These are phyloP conservation scores for Caenorhabditis afra DNA, from an alignment of 2,888 invertebrate genomes.

Conservation along the genomic window DNA sequence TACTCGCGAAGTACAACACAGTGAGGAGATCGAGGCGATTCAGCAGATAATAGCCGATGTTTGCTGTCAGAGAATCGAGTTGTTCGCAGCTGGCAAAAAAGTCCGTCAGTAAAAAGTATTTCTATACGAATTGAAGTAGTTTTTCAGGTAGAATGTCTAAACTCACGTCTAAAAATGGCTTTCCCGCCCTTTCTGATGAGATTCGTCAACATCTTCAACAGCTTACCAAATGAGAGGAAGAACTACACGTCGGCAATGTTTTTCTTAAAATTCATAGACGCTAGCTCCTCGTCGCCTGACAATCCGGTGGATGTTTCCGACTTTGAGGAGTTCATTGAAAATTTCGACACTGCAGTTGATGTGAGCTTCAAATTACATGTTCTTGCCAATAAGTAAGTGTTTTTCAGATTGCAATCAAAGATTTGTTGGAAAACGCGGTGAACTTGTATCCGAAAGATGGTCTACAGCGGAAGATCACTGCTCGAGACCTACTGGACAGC, in stretches of 20 bases:
- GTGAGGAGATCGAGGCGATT: slow-evolving; percentile 11
- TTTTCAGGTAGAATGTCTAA: slow-evolving; percentile 24
- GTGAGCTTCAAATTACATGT: not conserved
- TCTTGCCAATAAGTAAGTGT: too few species aligned
- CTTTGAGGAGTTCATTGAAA: not conserved
- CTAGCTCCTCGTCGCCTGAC: slow-evolving; percentile 6
- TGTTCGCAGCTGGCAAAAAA: slow-evolving; percentile 31
- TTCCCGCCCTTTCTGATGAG: slow-evolving; percentile 26
- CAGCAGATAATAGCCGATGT: slow-evolving; percentile 9
- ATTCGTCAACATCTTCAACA: slow-evolving; percentile 8
- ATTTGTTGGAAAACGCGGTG: slow-evolving; percentile 28
- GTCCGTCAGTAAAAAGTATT: too few species aligned
- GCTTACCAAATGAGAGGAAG: not conserved
- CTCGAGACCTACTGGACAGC: slow-evolving; percentile 28
- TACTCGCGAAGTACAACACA: not conserved
- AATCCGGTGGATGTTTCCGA: not conserved
- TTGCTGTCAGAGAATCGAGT: slow-evolving; percentile 6
- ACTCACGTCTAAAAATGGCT: not conserved
- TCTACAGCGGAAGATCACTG: slow-evolving; percentile 11
- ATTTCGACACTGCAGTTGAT: slow-evolving; percentile 8
- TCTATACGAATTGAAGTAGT: too few species aligned
- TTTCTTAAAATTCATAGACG: slow-evolving; percentile 36
- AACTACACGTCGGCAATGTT: slow-evolving; percentile 6
- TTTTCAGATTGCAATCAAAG: slow-evolving; percentile 38
- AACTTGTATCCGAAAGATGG: slow-evolving; percentile 30